Conservation (phyloP, 2,797 vertebrate species). For the Acrossocheilus fasciatus region DNA sequence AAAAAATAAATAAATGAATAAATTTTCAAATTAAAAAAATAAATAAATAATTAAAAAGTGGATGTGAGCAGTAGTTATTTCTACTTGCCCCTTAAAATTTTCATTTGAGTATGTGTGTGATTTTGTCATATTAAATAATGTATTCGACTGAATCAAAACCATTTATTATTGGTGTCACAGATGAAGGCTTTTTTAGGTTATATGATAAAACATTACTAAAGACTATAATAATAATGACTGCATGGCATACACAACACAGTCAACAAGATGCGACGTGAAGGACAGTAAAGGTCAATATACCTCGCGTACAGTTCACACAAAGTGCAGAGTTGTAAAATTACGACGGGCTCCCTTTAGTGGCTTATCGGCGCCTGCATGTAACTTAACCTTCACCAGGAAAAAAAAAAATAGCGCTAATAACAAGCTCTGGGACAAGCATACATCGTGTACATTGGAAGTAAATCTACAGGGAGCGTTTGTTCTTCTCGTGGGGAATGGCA, state of each 20-base stretch:
- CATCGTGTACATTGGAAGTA: conserved; percentile 11
- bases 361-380: neutral
- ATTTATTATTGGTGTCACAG: neutral
- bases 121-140: neutral
- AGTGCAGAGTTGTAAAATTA: conserved; percentile 22
- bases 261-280: conserved; percentile 69
- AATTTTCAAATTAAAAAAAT: too few species aligned
- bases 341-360: neutral
- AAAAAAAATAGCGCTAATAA: neutral
- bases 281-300: conserved; percentile 75
- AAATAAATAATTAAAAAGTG: neutral
- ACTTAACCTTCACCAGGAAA: neutral
- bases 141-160: neutral
- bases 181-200: neutral
- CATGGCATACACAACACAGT: neutral
- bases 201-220: neutral
- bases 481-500: conserved; percentile 5
- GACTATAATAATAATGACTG: neutral
- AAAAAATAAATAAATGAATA: too few species aligned
- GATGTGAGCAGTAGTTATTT: neutral
- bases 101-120: neutral
- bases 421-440: conserved; percentile 11
- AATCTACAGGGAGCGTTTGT: conserved; percentile 30
- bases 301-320: conserved; percentile 39
- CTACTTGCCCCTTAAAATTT: neutral